Conservation (phyloP, 2,888 invertebrate genomes). For the Lepidochrysops patricia region DNA sequence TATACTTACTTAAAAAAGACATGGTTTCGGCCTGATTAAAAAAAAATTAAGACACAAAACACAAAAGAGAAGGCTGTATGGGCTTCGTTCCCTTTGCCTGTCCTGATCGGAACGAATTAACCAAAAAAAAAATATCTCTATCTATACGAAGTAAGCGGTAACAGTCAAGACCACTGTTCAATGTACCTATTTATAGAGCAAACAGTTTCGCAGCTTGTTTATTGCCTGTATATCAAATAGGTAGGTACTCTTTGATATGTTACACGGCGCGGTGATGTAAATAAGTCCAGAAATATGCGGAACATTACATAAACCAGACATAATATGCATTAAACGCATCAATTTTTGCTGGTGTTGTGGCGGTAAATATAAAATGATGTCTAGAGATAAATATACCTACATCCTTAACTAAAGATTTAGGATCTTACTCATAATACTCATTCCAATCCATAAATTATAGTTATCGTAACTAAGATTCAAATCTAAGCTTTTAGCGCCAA, state of each 20-base stretch:
- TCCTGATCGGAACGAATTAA: too few species aligned
- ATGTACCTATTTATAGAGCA: slow-evolving; percentile 1
- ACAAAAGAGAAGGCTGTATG: neutral
- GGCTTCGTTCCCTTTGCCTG: too few species aligned
- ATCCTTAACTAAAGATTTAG: too few species aligned
- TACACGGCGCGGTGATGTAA: neutral
- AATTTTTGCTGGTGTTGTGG: neutral
- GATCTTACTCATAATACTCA: too few species aligned
- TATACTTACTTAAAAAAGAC: too few species aligned
- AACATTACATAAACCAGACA: neutral
- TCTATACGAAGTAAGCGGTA: neutral
- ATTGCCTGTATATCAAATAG: neutral
- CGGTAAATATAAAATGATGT: neutral
- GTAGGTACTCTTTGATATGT: neutral
- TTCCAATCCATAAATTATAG: too few species aligned
- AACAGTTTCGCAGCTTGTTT: neutral
- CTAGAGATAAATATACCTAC: too few species aligned
- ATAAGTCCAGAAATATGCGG: neutral
- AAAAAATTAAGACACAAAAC: too few species aligned
- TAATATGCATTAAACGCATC: neutral
- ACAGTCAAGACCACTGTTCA: neutral
- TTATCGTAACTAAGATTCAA: too few species aligned
- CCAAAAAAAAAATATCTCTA: too few species aligned
- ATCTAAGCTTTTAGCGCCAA: too few species aligned
- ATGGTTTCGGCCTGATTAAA: too few species aligned